Conservation (phyloP, 2,113 vertebrate genomes). For the Eidolon helvum region DNA sequence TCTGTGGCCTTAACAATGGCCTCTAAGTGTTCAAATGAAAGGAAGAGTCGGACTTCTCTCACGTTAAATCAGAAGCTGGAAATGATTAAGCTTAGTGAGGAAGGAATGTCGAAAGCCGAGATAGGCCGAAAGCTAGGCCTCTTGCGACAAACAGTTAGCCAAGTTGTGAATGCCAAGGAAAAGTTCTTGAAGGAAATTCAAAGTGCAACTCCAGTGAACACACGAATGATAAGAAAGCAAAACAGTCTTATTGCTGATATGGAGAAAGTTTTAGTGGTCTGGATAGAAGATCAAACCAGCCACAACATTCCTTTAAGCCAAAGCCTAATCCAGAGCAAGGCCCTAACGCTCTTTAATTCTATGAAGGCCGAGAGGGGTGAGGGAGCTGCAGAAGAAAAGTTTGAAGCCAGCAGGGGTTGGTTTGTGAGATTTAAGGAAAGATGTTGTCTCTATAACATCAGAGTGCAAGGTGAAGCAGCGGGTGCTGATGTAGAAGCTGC, state of each 20-base stretch:
- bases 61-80: background rate
- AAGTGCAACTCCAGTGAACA: background rate
- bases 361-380: background rate
- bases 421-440: background rate
- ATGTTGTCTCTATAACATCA: background rate
- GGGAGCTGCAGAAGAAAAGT: background rate
- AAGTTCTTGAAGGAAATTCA: background rate
- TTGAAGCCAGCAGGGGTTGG: background rate
- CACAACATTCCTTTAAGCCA: background rate
- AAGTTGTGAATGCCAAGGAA: background rate
- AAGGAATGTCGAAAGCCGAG: background rate
- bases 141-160: background rate
- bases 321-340: background rate
- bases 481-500: background rate
- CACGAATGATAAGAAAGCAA: background rate
- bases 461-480: background rate
- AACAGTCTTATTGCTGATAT: background rate
- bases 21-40: background rate
- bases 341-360: background rate
- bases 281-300: background rate
- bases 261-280: background rate
- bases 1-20: background rate
- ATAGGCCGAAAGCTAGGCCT: background rate
- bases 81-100: background rate
- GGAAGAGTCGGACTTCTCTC: background rate